Base-by-base conservation (phyloP, 1,140 invertebrate species). In the Periplaneta americana region DNA sequence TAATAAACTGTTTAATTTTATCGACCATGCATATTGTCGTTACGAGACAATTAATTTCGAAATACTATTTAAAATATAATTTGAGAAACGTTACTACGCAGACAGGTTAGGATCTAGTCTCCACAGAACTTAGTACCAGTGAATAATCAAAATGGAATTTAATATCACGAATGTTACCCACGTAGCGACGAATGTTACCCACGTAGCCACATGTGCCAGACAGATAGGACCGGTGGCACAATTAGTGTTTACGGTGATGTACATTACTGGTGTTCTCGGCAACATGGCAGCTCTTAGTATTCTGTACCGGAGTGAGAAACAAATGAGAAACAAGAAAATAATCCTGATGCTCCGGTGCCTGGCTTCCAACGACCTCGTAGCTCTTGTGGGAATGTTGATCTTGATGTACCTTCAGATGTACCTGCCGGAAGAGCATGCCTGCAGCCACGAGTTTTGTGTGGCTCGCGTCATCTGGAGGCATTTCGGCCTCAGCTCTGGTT, bases 401-500 rank as follows among this genome's bases (percentile, higher is more conserved):
- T 90, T 91, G 83, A 92, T 92, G 90, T 90, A 92, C 82, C 84
- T 91, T n/a, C 87, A 89, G 6, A 87, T 92, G 74, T 91, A 91
- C 80, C 86, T 88, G 18, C 86, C 75, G 0, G 77, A 87, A 79
- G 83, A 48, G 34, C 48, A 85, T 11, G 85, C 83, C 34, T 84
- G 85, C 17, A 86, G 85, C 18, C 85, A 85, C 80, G 82, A 82
- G 37, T 91, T 92, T 85, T 97, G 96, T 85, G 91, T 91, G 31
- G 87, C 92, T 33, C 90, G 94, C 74, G 94, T 96, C 1, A 87
- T 95, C 11, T 93, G 95, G 88, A 89, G 95, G 28, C 92, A 94
- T 74, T 96, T 97, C 87, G 96, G 95, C 11, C 90, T 97, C 2
- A 95, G 95, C 80, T 96, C 95, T 32, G 96, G 96, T 10, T 96